Percentiles rank a stretch among this genome's conserved stretches.
These are phyloP conservation scores for Synergus japonicus DNA, from an alignment of 2,888 invertebrate species.

Conservation along the genomic window DNA sequence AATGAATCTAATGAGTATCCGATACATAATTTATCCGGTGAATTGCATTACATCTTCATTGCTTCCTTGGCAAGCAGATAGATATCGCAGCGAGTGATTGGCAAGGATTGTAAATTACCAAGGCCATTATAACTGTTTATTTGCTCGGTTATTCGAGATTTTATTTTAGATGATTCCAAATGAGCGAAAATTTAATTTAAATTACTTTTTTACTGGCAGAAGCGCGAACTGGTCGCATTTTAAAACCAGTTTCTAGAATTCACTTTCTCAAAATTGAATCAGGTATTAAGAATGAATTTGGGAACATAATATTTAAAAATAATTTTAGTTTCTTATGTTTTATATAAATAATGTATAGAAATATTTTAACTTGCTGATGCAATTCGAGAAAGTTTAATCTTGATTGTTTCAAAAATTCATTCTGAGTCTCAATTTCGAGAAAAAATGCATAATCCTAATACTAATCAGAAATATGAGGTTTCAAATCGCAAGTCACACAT, in stretches of 20 bases:
- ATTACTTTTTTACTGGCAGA: not conserved
- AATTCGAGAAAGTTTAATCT: not conserved
- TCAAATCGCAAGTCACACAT: slow-evolving; percentile 21
- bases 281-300: too few species aligned
- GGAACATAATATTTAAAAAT: too few species aligned
- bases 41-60: slow-evolving; percentile 5
- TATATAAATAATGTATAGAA: too few species aligned
- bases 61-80: slow-evolving; percentile 6
- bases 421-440: too few species aligned
- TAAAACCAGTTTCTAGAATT: not conserved
- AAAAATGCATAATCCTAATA: not conserved
- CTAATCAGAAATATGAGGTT: not conserved
- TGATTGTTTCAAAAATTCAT: not conserved
- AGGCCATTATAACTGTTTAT: slow-evolving; percentile 20
- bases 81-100: slow-evolving; percentile 18
- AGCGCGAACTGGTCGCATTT: not conserved
- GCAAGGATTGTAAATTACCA: slow-evolving; percentile 13
- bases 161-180: not conserved
- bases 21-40: slow-evolving; percentile 9
- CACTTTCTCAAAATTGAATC: too few species aligned
- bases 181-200: not conserved
- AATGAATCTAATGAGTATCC: not conserved
- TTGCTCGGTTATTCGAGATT: not conserved
- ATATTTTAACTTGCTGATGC: not conserved
- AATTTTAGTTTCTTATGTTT: not conserved